Base-by-base conservation (phyloP, 2,797 vertebrate genomes). In the Carcharodon carcharias region DNA sequence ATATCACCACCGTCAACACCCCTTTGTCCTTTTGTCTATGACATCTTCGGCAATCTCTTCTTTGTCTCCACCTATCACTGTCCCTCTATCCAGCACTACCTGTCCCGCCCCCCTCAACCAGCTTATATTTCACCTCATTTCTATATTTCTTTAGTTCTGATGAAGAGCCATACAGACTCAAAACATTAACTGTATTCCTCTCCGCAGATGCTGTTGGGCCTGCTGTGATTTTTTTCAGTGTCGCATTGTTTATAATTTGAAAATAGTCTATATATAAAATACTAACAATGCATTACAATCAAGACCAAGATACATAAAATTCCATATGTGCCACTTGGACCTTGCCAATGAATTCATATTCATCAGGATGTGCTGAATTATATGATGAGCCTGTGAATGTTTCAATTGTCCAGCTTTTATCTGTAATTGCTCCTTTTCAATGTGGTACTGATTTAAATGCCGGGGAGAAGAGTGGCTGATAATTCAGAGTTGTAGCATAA, bases 391-490 rank as follows among this genome's bases (percentile, higher is more conserved):
- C 5, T 95, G 26, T 95, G 69, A 95, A 58, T 77, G 45, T 73
- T 95, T 77, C 28, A 95, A 56, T 77, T 73, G 69, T 50, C 58
- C 69, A 73, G 94, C 26, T 77, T 95, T 95, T 95, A 54, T 77
- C 50, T 95, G 69, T 77, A 58, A 95, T 73, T 95, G 94, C 45
- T 95, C 94, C 50, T 95, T 73, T 95, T 77, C 50, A 77, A 73
- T 73, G 50, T 77, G 16, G 45, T 95, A 21, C 94, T 77, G 28
- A 95, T 56, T 77, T 77, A 95, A 77, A 95, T 95, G 94, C 69
- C 35, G 58, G 69, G 50, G 28, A 54, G 94, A 95, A 14, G 26
- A 95, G 45, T 40, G 67, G 63, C 63, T 67, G n/a, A 93, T 67
- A 67, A 93, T 95, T 95, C 94, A 56, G 21, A 56, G 31, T 54